Evolutionary conservation across 2,888 invertebrate species (phyloP), one percentile per base, ranked within the genome.

Genomic region (Oithona nana): DNA sequence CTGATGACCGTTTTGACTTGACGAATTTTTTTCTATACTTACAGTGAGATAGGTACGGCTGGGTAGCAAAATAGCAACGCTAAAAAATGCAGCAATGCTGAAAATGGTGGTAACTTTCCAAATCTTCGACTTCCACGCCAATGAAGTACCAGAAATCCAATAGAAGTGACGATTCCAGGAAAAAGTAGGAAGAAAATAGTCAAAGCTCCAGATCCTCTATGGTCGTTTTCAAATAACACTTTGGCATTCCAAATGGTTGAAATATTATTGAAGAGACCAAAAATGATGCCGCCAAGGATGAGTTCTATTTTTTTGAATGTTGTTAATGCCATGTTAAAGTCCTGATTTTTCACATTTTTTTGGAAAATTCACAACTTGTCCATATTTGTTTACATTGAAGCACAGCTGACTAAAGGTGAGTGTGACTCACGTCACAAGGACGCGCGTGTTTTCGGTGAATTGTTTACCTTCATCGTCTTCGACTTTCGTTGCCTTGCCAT

Each of bases 131-230:
- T 20, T 2, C 54, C 54, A 20, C 13, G 3, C 24, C 22, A 54
- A 26, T 54, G 54, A 22, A 59, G 24, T 13, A 59, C 26, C 2
- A 59, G 49, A 49, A 48, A 59, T 11, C 48, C 59, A 24, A 39
- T 29, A 16, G 59, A 59, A 3, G 59, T 59, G n/a, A 59, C 49
- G 26, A 59, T 49, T 22, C 59, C 59, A 20, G 59, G 59, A 20
- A 59, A 59, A n/a, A 59, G 24, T 22, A 59, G 59, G 48, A 39
- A 59, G 28, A 59, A 59, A 16, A 59, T 50, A 8, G 50, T 59
- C 28, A 59, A 29, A 6, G 26, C 59, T 3, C 48, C 48, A 4
- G 29, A 1, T 1, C 22, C 49, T 1, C 20, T 24, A 26, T 59
- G 50, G 2, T 50, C 59, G 16, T 49, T 59, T 29, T 59, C 49